These are phyloP conservation scores for Thripadectes ignobilis DNA, from an alignment of 2,797 vertebrate species.

Conservation along the genomic window DNA sequence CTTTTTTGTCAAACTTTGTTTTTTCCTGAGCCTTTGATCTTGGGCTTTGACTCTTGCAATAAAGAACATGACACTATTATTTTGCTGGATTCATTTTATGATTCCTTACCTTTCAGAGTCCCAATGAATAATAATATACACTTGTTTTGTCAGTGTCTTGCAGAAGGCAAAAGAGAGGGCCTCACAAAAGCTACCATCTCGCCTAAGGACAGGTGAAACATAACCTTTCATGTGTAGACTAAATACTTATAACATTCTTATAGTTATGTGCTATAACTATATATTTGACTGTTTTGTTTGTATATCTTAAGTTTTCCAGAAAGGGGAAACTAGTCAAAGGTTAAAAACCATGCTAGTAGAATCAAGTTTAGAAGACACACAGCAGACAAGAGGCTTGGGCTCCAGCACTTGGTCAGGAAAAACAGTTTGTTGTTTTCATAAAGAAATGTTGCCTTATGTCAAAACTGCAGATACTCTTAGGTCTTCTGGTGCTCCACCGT, in stretches of 20 bases:
- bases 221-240: background rate
- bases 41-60: slow-evolving; percentile 35
- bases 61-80: slow-evolving; percentile 11
- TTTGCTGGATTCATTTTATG: background rate
- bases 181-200: background rate
- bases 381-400: background rate
- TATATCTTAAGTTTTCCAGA: background rate
- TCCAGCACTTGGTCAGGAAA: background rate
- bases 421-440: background rate
- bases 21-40: slow-evolving; percentile 57
- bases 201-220: background rate
- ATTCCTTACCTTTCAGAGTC: background rate
- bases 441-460: background rate
- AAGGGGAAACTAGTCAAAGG: background rate
- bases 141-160: background rate
- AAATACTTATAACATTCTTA: background rate
- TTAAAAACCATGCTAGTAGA: background rate
- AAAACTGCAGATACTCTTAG: background rate
- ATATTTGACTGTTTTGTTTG: background rate
- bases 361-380: background rate
- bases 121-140: background rate
- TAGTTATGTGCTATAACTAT: background rate
- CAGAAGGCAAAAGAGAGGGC: background rate
- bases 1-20: slow-evolving; percentile 58
- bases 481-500: background rate